phyloP scores from a whole-genome alignment of 1,140 invertebrate species.

The Megalonaias nervosa region DNA sequence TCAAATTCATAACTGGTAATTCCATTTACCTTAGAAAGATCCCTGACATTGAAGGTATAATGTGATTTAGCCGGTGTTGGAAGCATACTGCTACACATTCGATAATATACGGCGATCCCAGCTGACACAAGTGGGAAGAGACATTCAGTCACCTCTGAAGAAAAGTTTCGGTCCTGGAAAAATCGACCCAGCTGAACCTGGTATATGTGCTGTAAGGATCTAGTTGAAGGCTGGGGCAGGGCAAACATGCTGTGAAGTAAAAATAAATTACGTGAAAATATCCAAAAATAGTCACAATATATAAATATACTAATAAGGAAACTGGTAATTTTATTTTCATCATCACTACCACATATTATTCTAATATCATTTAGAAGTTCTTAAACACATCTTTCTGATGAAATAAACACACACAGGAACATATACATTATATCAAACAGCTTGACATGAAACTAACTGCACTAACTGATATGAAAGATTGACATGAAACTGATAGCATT shows the following conservation, averaged over 20 bases:
- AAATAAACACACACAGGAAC: too few species aligned
- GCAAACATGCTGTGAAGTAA: conserved; percentile 64
- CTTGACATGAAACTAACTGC: too few species aligned
- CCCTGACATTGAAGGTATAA: conserved; percentile 89
- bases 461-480: too few species aligned
- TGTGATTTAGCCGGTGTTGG: conserved; percentile 81
- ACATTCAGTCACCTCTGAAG: conserved; percentile 67
- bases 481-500: too few species aligned
- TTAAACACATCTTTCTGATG: too few species aligned
- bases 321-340: too few species aligned
- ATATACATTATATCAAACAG: too few species aligned
- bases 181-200: conserved; percentile 71
- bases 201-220: conserved; percentile 71
- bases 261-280: conserved; percentile 2
- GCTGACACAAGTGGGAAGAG: conserved; percentile 67
- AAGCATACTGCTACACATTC: conserved; percentile 64
- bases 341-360: too few species aligned
- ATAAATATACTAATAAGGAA: too few species aligned
- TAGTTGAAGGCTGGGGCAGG: conserved; percentile 68
- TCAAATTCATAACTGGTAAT: too few species aligned
- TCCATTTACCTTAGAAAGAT: conserved; percentile 81
- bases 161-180: conserved; percentile 69
- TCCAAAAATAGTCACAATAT: too few species aligned
- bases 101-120: conserved; percentile 68
- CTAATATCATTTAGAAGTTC: too few species aligned